Conservation (phyloP, 2,113 vertebrate species). For the Cichladusa arquata region DNA sequence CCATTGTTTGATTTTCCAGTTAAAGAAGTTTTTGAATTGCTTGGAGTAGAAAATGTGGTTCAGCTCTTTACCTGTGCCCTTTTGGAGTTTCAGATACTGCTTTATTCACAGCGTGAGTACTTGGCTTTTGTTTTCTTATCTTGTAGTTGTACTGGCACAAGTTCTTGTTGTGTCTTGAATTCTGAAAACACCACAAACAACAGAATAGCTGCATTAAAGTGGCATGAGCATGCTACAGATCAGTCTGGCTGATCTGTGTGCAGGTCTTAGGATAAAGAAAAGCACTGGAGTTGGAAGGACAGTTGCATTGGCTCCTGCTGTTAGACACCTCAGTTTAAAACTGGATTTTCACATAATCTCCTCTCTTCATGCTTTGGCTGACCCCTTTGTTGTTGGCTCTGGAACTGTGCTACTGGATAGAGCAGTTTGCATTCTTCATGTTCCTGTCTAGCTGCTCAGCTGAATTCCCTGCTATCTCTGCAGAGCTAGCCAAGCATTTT, state of each 20-base stretch:
- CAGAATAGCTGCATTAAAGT: not conserved
- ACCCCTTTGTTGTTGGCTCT: not conserved
- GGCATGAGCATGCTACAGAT: not conserved
- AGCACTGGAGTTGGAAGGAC: not conserved
- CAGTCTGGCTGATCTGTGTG: not conserved
- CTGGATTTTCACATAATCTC: not conserved
- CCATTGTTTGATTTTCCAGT: constrained; percentile 94
- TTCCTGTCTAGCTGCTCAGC: not conserved
- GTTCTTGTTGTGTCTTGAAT: not conserved
- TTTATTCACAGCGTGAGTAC: constrained; percentile 97
- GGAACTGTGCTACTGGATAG: not conserved
- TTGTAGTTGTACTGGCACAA: not conserved
- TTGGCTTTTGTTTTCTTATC: not conserved
- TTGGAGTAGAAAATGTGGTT: constrained; percentile 94
- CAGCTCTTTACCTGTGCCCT: constrained; percentile 98
- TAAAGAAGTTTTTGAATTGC: constrained; percentile 89
- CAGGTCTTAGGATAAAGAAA: not conserved
- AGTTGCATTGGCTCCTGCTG: not conserved
- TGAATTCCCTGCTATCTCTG: not conserved
- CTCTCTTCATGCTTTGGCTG: not conserved
- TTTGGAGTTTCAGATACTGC: constrained; percentile 97
- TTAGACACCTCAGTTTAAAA: not conserved
- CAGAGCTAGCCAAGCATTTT: not conserved
- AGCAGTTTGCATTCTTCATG: not conserved
- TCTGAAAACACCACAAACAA: not conserved